Base-by-base conservation (phyloP, 1,140 invertebrate species). In the Dendrolimus punctatus region DNA sequence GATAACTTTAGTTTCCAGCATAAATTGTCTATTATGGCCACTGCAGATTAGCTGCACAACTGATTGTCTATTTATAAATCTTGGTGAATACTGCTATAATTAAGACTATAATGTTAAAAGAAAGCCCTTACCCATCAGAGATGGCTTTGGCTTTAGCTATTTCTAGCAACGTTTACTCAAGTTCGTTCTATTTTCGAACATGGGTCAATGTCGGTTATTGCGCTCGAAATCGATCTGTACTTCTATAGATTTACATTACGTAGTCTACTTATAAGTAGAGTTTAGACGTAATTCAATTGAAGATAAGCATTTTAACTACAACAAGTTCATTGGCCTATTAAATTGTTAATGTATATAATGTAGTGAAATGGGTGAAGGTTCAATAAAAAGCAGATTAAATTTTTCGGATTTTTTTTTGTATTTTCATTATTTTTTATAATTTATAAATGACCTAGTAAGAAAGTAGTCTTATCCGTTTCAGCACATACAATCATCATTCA, bases 401-500 rank as follows among this genome's bases (percentile, higher is more conserved):
- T 85, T 85, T 80, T 70, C 71, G 63, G 63, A 71, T 78, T 85
- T 85, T 85, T 82, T 83, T 73, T 74, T 73, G 73, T 76, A 76
- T 81, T 82, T 83, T 81, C 66, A 71, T 81, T 76, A 73, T 83
- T 76, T 85, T 83, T 83, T 85, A 83, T 85, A 85, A 85, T 85
- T 85, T 85, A 85, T 85, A 85, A 85, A 85, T 85, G 82, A 85
- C 82, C 82, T 85, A 85, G 82, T 85, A 85, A 85, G 82, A 85
- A 85, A 85, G 80, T 85, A 85, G 82, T 85, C 82, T 85, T 85
- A 83, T 85, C 77, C 80, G 81, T 85, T 85, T 85, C 81, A 85
- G 81, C 81, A 85, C 81, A 96, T 80, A 96, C 88, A 62, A 94
- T 85, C 81, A 85, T 85, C 80, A 85, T 85, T 83, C 78, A 81